Evolutionary conservation across 2,888 invertebrate genomes (phyloP), one percentile per base, ranked within the genome.

Genomic region (Aphidius colemani): DNA sequence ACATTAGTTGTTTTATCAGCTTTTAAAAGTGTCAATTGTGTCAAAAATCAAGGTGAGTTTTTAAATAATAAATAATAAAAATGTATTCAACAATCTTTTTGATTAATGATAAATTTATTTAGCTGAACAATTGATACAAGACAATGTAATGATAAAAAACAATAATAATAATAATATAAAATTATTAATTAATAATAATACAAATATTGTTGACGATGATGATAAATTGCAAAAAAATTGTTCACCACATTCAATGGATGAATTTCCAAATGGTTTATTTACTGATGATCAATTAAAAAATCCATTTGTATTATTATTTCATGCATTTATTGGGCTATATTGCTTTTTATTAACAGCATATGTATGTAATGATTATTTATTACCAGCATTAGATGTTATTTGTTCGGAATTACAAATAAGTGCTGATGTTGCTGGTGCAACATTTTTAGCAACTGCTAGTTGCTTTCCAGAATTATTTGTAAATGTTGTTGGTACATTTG

Each of bases 391-490:
- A 9, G 95, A 95, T 82, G 86, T 90, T 65, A 94, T 96, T 70
- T 95, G 95, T 77, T 89, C 91, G 69, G 90, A 92, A 81, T 81
- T 93, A 50, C 87, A 89, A 73, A 86, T 93, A 74, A 89, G 91
- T 30, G 82, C 90, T 85, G 96, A 98, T 83, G 94, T 98, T 10
- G 97, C 96, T 0, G 98, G 96, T 0, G 98, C 98, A 3, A 98
- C 97, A 0, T 97, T 98, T 75, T 95, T 98, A 93, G 93, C 98
- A 0, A 90, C 95, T 0, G 98, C 97, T 5, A 97, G 97, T 1
- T 95, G 95, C 11, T 93, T 94, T 69, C 97, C 97, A 0, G 97
- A 98, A 83, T 88, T 96, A 68, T 96, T 96, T 82, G 94, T 95
- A 50, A 95, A 94, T 76, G 86, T 95, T 46, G 93, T 98, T 56